phyloP scores from a whole-genome alignment of 2,888 invertebrate genomes.

The Lithophane leautieri region DNA sequence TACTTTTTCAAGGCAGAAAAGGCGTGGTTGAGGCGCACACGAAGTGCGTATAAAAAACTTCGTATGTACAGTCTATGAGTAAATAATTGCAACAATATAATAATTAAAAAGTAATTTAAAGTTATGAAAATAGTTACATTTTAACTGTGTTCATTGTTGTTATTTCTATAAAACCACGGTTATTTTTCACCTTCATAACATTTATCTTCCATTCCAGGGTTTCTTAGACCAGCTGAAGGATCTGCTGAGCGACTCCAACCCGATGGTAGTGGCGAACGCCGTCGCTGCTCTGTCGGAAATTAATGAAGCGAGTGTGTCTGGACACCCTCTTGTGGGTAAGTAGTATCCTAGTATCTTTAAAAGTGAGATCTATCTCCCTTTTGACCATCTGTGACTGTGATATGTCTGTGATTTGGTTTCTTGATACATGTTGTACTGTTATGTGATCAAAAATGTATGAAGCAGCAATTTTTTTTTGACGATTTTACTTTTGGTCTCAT shows the following conservation, averaged over 20 bases:
- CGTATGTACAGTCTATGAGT: too few species aligned
- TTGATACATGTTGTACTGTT: background rate
- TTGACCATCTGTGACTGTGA: background rate
- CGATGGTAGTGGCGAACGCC: slow-evolving; percentile 99
- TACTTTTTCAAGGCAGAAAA: background rate
- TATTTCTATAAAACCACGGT: too few species aligned
- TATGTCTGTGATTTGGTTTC: background rate
- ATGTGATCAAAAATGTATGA: background rate
- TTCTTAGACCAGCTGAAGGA: slow-evolving; percentile 99
- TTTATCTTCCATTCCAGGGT: slow-evolving; percentile 91
- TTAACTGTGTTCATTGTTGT: too few species aligned
- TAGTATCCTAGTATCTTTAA: slow-evolving; percentile 5
- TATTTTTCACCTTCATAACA: too few species aligned
- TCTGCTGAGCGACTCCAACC: slow-evolving; percentile 99
- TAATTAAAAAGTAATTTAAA: too few species aligned
- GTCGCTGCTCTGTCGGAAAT: slow-evolving; percentile 99
- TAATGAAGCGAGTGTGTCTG: slow-evolving; percentile 98
- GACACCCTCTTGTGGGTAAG: slow-evolving; percentile 96
- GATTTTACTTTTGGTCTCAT: background rate
- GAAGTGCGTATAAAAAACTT: background rate
- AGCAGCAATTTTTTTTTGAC: background rate
- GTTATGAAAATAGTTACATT: too few species aligned
- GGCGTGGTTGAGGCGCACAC: background rate
- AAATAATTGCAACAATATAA: too few species aligned
- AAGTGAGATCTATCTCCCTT: background rate